Evolutionary conservation across 2,797 vertebrate genomes (phyloP).

Genomic region (Choloepus didactylus): DNA sequence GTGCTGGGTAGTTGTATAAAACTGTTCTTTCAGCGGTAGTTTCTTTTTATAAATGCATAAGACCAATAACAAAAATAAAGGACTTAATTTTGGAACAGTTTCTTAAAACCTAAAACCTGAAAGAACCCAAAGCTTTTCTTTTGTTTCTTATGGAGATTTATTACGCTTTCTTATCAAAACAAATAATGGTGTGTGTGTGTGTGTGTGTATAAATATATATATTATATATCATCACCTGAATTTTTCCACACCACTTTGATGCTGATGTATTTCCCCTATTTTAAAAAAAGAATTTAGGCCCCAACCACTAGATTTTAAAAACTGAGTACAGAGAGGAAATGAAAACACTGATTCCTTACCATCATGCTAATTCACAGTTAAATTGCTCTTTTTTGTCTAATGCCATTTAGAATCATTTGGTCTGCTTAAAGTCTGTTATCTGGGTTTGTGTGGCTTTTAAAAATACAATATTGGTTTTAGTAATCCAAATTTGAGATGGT

Average conservation of each 20-base stretch:
- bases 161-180: conserved; percentile 38
- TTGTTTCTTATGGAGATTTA: conserved; percentile 18
- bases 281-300: not conserved
- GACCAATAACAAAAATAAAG: conserved; percentile 43
- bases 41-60: conserved; percentile 37
- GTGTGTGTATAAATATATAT: too few relatives aligned
- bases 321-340: conserved; percentile 50
- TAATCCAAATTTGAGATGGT: conserved; percentile 15
- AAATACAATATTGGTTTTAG: conserved; percentile 59
- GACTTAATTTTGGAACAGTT: not conserved
- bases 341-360: not conserved
- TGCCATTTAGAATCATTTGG: conserved; percentile 20
- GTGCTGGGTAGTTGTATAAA: not conserved
- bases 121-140: not conserved
- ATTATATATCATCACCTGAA: not conserved
- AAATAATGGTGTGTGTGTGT: not conserved
- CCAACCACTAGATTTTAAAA: not conserved
- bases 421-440: conserved; percentile 46
- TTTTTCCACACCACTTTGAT: not conserved
- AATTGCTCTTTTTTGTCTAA: conserved; percentile 30
- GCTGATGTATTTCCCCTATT: not conserved
- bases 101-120: conserved; percentile 6
- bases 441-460: conserved; percentile 43
- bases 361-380: conserved; percentile 18
- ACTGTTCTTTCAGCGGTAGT: not conserved